These are phyloP conservation scores for Himalopsyche phryganea DNA, from an alignment of 1,140 invertebrate species.

Conservation along the genomic window DNA sequence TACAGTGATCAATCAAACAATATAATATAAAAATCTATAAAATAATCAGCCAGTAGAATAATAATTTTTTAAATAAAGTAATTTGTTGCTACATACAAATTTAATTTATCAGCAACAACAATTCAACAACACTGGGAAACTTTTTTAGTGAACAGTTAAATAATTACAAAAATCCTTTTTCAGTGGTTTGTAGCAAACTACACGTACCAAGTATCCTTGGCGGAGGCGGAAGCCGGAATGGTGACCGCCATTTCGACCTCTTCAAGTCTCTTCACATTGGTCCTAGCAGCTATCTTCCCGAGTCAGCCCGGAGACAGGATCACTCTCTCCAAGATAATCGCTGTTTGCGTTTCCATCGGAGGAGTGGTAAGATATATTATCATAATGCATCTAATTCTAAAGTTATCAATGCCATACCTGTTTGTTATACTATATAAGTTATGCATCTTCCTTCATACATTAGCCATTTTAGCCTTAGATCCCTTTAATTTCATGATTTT, in stretches of 20 bases:
- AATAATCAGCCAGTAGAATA: too few species aligned
- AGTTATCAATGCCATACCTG: not conserved
- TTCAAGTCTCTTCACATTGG: constrained; percentile 79
- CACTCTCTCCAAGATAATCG: constrained; percentile 76
- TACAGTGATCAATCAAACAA: not conserved
- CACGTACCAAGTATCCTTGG: constrained; percentile 74
- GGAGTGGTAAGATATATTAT: constrained; percentile 63
- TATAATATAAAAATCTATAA: too few species aligned
- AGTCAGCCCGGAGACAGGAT: constrained; percentile 73
- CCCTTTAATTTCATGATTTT: too few species aligned
- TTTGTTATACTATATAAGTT: not conserved
- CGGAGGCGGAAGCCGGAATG: constrained; percentile 69
- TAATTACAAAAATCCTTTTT: too few species aligned
- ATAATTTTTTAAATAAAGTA: too few species aligned
- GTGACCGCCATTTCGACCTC: constrained; percentile 79
- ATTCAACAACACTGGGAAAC: too few species aligned
- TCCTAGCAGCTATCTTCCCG: constrained; percentile 78
- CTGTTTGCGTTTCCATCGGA: constrained; percentile 72
- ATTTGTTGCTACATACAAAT: too few species aligned
- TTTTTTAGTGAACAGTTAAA: too few species aligned
- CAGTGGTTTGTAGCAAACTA: constrained; percentile 84
- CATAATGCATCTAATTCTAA: not conserved
- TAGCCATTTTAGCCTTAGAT: too few species aligned
- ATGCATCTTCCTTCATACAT: too few species aligned
- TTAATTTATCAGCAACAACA: too few species aligned